Conservation (phyloP, 2,113 vertebrate species). For the Galemys pyrenaicus region DNA sequence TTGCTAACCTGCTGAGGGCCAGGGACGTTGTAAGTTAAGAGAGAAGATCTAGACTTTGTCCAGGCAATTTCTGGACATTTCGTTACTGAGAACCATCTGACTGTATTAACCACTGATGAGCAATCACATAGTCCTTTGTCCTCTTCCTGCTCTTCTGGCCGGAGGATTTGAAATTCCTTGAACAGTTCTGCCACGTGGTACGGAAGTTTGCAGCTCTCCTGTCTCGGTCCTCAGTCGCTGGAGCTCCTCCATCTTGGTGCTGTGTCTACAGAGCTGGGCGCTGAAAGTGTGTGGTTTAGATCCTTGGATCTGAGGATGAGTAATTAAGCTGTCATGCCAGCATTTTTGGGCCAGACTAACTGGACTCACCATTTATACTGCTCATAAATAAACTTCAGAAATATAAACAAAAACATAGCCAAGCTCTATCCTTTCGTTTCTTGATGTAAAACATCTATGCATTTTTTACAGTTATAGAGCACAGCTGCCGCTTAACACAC, state of each 20-base stretch:
- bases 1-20: no score
- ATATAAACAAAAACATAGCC: background rate
- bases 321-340: fast-evolving
- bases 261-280: background rate
- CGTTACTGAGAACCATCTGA: background rate
- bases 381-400: background rate
- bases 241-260: fast-evolving
- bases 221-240: fast-evolving
- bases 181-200: background rate
- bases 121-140: background rate
- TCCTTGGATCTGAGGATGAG: background rate
- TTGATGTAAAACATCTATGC: conserved; percentile 7
- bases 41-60: background rate
- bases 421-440: background rate
- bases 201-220: background rate
- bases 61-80: no score
- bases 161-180: background rate
- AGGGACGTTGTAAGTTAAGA: background rate
- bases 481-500: conserved; percentile 34
- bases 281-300: fast-evolving
- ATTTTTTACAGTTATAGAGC: conserved; percentile 37
- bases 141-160: background rate
- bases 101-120: background rate
- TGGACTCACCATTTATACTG: fast-evolving
- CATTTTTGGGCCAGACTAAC: background rate